Evolutionary conservation across 2,113 vertebrate genomes (phyloP), one percentile per base, ranked within the genome.

Genomic region (Scytalopus superciliaris): DNA sequence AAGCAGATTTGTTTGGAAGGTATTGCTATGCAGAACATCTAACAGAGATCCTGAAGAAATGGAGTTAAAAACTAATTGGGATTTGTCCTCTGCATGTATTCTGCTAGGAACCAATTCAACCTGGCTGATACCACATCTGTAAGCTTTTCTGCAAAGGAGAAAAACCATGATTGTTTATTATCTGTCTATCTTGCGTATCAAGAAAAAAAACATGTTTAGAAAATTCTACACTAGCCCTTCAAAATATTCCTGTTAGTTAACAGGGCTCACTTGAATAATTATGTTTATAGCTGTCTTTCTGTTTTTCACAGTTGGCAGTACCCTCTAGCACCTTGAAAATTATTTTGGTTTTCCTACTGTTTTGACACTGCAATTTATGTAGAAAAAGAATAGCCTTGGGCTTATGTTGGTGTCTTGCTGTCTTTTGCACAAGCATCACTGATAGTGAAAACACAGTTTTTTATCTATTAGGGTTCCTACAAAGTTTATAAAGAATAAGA

Each of bases 241-340:
- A 85, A 82, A 74, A 69, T 80, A 67, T 45, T 87, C 33, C 10
- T 80, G 55, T 53, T 91, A 75, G 49, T 82, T 96, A 76, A 91
- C n/a, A 88, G 82, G 50, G 27, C 19, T 60, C n/a, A 56, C 55
- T 80, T 91, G 82, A 93, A 83, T 91, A 89, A 91, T 94, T 72
- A 53, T 80, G 49, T 89, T 93, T 84, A 80, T 88, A 85, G 42
- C 62, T 91, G 39, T 67, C 55, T 50, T 81, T 73, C 59, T 80
- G 0, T 90, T 93, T 89, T 95, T 93, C 82, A 94, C 39, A 73
- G 78, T 87, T 87, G 91, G 53, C 47, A 89, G 57, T 93, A 85
- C 24, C 75, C 78, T 91, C 57, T 74, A 90, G 72, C 64, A 88
- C 27, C 72, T 67, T 94, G n/a, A 77, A 93, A 91, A 84, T 87